Evolutionary conservation across 92 coral and sea anemone genomes (phyloP), one percentile per base, ranked within the genome.

Genomic region (Palythoa heliodiscus): DNA sequence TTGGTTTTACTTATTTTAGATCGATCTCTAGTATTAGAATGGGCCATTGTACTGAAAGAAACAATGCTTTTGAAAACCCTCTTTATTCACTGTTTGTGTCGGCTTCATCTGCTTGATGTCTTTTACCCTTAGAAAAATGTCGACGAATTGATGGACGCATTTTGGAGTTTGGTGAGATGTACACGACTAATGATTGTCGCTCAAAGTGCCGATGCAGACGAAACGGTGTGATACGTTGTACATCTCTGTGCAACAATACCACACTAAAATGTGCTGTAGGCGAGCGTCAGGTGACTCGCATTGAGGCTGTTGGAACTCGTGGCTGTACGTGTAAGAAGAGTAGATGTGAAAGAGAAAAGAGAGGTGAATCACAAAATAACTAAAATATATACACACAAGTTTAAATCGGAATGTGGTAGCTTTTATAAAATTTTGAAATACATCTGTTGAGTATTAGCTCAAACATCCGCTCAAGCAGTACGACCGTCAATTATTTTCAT

Each of bases 121-220:
- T n/a, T 75, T 50, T 55, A 85, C 75, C 71, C 57, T 86, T 77
- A 85, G 83, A 84, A 29, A 84, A 87, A 83, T 83, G 87, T 58
- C 86, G 90, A 71, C 77, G 87, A 15, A 86, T 61, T 19, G 86
- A 86, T 39, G 98, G 91, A 37, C 88, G 89, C 11, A 83, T 50
- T 86, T 90, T 88, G 80, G 82, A 83, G 52, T 86, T 69, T 37
- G 93, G 93, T 37, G 88, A 91, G 38, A 57, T 86, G 17, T 94
- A 92, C 68, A 90, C 91, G 24, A 90, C 98, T 29, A 63, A 80
- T 54, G 87, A 90, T 87, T 94, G 98, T 83, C 86, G 19, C 83
- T 91, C 86, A 73, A 94, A 88, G 82, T 94, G 98, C 78, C 90
- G 92, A 13, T 94, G 98, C 76, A 86, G 88, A 70, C 80, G 90